These are phyloP conservation scores for rabbit (Oryctolagus cuniculus) DNA, from an alignment of 2,113 vertebrate genomes.

Conservation along the genomic window DNA sequence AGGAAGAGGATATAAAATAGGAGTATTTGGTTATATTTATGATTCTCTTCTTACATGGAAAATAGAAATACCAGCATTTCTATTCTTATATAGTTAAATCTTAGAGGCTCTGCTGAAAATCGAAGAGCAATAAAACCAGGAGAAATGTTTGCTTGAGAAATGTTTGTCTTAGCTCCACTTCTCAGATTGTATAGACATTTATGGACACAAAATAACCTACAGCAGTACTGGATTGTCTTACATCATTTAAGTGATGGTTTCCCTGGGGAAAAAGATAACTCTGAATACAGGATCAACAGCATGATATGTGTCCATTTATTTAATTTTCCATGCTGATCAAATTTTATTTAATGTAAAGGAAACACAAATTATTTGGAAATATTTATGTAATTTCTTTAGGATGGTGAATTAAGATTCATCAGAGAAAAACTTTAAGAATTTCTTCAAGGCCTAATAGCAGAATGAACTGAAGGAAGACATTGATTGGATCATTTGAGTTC, in stretches of 20 bases:
- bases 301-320: neutral
- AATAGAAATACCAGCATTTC: slow-evolving; percentile 5
- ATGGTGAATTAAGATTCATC: neutral
- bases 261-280: neutral
- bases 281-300: neutral
- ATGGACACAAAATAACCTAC: neutral
- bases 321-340: neutral
- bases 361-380: neutral
- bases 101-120: slow-evolving; percentile 69
- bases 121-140: slow-evolving; percentile 61
- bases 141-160: slow-evolving; percentile 43
- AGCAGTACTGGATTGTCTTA: neutral
- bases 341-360: slow-evolving; percentile 58
- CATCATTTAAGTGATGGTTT: slow-evolving; percentile 38
- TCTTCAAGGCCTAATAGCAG: neutral
- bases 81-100: slow-evolving; percentile 66
- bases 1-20: neutral
- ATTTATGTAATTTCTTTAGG: neutral
- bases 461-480: neutral
- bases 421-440: neutral
- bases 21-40: slow-evolving; percentile 58
- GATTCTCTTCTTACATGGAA: slow-evolving; percentile 33
- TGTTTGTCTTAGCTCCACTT: slow-evolving; percentile 48
- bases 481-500: neutral
- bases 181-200: slow-evolving; percentile 15